Conservation (phyloP, 2,888 invertebrate genomes). For the Ophioninae sp. region DNA sequence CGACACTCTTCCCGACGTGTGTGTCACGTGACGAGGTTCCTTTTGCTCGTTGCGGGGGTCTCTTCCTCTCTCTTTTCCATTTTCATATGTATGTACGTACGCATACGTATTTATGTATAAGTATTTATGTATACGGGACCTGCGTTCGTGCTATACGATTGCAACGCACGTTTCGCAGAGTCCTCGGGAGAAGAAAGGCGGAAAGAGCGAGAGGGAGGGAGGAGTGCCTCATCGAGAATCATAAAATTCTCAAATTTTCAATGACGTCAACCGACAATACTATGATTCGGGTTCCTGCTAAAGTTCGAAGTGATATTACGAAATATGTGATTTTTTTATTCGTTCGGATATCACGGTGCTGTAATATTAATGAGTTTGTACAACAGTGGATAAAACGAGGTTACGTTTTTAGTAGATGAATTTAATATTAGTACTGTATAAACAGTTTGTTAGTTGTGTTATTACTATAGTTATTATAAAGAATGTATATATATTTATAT, state of each 20-base stretch:
- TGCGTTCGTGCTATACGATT: constrained; percentile 22
- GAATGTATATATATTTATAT: no score
- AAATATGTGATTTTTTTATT: neutral
- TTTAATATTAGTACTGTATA: no score
- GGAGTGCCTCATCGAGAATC: constrained; percentile 1
- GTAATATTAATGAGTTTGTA: no score
- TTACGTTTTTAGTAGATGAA: no score
- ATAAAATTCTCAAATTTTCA: constrained; percentile 41
- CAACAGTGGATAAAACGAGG: no score
- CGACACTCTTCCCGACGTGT: constrained; percentile 36
- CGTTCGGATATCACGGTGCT: no score
- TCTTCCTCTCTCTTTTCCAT: neutral
- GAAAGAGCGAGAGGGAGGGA: no score
- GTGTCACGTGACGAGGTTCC: constrained; percentile 57
- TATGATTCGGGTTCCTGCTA: constrained; percentile 26
- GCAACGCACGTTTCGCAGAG: constrained; percentile 14
- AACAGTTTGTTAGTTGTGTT: no score
- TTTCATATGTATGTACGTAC: neutral
- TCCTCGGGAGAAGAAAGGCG: constrained; percentile 17
- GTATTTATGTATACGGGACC: neutral
- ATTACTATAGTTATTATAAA: no score
- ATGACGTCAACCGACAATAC: constrained; percentile 45
- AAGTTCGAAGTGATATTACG: neutral
- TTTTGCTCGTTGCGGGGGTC: constrained; percentile 24
- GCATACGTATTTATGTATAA: neutral